Conservation (phyloP, 2,113 vertebrate species). For the Sprattus sprattus region DNA sequence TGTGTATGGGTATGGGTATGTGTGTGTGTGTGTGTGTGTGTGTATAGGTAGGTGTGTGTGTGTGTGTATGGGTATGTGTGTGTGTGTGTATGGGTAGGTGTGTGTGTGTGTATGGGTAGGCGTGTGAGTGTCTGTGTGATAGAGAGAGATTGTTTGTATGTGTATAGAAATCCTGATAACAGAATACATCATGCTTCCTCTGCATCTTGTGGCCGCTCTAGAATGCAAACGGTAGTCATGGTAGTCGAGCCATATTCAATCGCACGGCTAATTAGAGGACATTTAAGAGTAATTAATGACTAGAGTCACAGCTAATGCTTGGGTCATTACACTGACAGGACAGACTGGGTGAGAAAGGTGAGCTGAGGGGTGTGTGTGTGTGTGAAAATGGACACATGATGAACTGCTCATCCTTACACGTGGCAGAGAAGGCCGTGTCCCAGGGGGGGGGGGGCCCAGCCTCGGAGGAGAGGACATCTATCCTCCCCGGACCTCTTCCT, state of each 20-base stretch:
- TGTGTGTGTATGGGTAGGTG: not conserved
- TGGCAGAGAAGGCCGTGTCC: conserved; percentile 39
- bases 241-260: not conserved
- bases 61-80: not conserved
- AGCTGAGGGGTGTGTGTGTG: not conserved
- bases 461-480: conserved; percentile 14
- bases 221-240: not conserved
- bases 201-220: not conserved
- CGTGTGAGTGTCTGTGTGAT: not conserved
- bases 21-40: not conserved
- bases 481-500: conserved; percentile 25
- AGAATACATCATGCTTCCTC: too few relatives aligned
- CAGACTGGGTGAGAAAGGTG: not conserved
- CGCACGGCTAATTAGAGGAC: not conserved
- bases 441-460: conserved; percentile 32
- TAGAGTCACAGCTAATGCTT: not conserved
- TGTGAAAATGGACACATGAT: conserved; percentile 56
- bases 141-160: not conserved
- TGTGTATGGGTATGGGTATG: not conserved
- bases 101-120: not conserved
- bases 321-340: not conserved
- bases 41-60: not conserved
- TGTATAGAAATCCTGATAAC: not conserved
- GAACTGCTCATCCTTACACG: conserved; percentile 52
- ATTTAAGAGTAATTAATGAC: not conserved